Conservation (phyloP, 2,797 vertebrate genomes). For the Gymnocypris eckloni region DNA sequence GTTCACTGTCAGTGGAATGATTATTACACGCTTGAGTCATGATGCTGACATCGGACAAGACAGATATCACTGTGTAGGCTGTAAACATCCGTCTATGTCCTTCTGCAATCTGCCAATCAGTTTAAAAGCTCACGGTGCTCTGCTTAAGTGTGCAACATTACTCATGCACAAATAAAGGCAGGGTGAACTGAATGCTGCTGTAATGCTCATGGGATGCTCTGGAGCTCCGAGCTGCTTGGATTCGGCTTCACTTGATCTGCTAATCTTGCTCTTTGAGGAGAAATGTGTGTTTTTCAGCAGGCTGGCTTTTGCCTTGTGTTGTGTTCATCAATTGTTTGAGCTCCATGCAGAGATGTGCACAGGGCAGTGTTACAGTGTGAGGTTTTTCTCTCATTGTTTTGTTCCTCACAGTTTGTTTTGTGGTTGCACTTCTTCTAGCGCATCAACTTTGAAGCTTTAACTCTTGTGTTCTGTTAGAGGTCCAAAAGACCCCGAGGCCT, state of each 20-base stretch:
- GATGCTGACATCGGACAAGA: constrained; percentile 22
- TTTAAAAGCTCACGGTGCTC: constrained; percentile 44
- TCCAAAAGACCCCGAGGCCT: background rate
- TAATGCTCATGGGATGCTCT: constrained; percentile 10
- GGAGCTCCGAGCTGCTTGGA: constrained; percentile 20
- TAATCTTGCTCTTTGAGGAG: constrained; percentile 22
- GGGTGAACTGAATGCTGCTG: constrained; percentile 1
- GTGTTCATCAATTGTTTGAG: constrained; percentile 34
- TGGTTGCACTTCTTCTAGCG: background rate
- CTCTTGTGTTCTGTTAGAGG: background rate
- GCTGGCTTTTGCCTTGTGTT: constrained; percentile 35
- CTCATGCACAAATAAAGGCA: constrained; percentile 10
- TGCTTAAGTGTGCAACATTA: constrained; percentile 4
- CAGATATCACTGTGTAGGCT: constrained; percentile 36
- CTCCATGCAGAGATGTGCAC: background rate
- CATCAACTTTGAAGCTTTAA: constrained; percentile 10
- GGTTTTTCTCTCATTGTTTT: constrained; percentile 8
- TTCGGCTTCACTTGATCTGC: constrained; percentile 40
- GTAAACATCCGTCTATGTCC: constrained; percentile 26
- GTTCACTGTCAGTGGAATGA: constrained; percentile 9
- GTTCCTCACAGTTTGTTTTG: constrained; percentile 15
- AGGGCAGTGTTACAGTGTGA: background rate
- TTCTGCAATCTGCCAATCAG: constrained; percentile 49
- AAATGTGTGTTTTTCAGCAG: constrained; percentile 40
- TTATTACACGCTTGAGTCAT: constrained; percentile 35